These are phyloP conservation scores for Serranus cabrilla DNA, from an alignment of 2,797 vertebrate species.

Conservation along the genomic window DNA sequence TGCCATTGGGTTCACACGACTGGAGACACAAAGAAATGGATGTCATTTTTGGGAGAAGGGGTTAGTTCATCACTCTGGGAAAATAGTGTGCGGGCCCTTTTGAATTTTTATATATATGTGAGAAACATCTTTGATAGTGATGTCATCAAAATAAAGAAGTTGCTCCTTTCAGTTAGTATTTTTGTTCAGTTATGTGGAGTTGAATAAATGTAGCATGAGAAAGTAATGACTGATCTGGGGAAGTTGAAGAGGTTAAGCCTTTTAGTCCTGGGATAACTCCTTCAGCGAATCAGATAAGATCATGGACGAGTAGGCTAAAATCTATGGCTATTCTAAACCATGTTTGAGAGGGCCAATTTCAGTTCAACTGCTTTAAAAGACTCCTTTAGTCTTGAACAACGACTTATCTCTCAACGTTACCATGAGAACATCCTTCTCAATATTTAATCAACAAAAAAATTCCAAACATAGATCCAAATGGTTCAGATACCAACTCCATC, in stretches of 20 bases:
- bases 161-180: not conserved
- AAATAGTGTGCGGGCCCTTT: too few species aligned
- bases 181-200: not conserved
- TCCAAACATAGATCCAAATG: constrained; percentile 16
- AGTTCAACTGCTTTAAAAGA: constrained; percentile 2
- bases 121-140: too few species aligned
- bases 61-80: too few species aligned
- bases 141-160: too few species aligned
- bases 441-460: constrained; percentile 16
- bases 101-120: too few species aligned
- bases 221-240: not conserved
- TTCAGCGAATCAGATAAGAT: not conserved
- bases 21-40: not conserved
- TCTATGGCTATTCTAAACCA: not conserved
- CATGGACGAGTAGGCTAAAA: not conserved
- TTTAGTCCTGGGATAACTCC: not conserved
- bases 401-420: not conserved
- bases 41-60: not conserved
- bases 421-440: constrained; percentile 18
- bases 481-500: constrained; percentile 18
- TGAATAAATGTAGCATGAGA: not conserved
- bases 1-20: too few species aligned
- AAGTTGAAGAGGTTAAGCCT: not conserved
- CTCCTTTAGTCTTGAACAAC: not conserved
- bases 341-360: not conserved